Conservation (phyloP, 2,888 invertebrate genomes). For the Caenorhabditis sulstoni region DNA sequence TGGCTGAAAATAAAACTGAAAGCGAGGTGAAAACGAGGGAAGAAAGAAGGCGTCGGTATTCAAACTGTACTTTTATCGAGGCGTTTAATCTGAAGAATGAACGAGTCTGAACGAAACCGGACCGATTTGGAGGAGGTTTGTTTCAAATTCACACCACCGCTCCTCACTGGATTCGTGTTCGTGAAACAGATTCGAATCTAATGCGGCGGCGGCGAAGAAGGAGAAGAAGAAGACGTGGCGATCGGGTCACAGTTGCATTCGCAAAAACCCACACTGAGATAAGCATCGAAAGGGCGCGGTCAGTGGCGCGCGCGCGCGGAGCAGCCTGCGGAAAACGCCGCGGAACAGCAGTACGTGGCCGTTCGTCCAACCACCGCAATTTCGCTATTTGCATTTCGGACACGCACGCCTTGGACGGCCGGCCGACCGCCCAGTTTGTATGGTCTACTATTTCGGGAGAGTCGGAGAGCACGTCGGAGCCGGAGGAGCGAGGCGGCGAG, state of each 20-base stretch:
- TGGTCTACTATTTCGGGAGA: slow-evolving; percentile 53
- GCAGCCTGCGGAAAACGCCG: slow-evolving; percentile 44
- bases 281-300: slow-evolving; percentile 50
- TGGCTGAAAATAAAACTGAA: slow-evolving; percentile 3
- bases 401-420: slow-evolving; percentile 33
- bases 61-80: slow-evolving; percentile 51
- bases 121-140: slow-evolving; percentile 35
- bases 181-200: neutral
- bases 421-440: slow-evolving; percentile 50
- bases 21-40: neutral
- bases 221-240: neutral
- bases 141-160: slow-evolving; percentile 48
- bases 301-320: slow-evolving; percentile 28
- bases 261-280: slow-evolving; percentile 19
- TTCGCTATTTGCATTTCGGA: slow-evolving; percentile 53
- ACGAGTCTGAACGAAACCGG: slow-evolving; percentile 41
- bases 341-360: slow-evolving; percentile 49
- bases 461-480: slow-evolving; percentile 15
- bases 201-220: too few species aligned
- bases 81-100: slow-evolving; percentile 43
- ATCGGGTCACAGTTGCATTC: neutral
- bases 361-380: slow-evolving; percentile 7
- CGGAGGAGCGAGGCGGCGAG: slow-evolving; percentile 3
- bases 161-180: slow-evolving; percentile 4
- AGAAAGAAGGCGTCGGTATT: neutral